Percentiles rank a stretch among this genome's conserved stretches.
These are phyloP conservation scores for Penelope pileata DNA, from an alignment of 2,113 vertebrate genomes.

Conservation along the genomic window DNA sequence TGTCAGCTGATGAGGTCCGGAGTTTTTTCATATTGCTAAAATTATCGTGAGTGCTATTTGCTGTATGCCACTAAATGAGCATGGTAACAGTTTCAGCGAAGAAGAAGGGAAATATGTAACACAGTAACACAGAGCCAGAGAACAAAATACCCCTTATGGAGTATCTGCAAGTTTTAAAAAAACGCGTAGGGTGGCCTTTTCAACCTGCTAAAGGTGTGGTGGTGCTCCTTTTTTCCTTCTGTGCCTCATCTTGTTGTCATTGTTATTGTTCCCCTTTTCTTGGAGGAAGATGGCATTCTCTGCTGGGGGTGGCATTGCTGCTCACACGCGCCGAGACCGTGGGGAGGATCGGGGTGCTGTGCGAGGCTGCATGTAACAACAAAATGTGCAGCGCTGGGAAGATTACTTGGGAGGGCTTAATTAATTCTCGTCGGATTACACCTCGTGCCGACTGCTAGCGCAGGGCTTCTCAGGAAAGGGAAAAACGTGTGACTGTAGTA, in stretches of 20 bases:
- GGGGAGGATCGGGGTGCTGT: slow-evolving; percentile 51
- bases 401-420: slow-evolving; percentile 44
- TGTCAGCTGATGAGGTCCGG: slow-evolving; percentile 38
- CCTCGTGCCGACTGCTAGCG: slow-evolving; percentile 5
- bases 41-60: slow-evolving; percentile 36
- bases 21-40: slow-evolving; percentile 55
- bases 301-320: slow-evolving; percentile 68
- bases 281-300: slow-evolving; percentile 69
- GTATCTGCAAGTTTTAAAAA: background rate
- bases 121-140: background rate
- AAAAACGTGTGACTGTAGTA: slow-evolving; percentile 32
- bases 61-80: background rate
- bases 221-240: background rate
- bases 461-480: background rate
- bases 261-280: slow-evolving; percentile 77
- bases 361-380: slow-evolving; percentile 65
- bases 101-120: background rate
- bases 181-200: background rate
- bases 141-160: background rate
- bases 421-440: slow-evolving; percentile 55
- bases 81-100: background rate
- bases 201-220: background rate
- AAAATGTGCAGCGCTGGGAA: slow-evolving; percentile 64
- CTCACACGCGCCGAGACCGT: slow-evolving; percentile 46
- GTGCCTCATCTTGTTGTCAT: slow-evolving; percentile 52